Conservation (phyloP, 1,140 invertebrate genomes). For the Drosophila leontia region DNA sequence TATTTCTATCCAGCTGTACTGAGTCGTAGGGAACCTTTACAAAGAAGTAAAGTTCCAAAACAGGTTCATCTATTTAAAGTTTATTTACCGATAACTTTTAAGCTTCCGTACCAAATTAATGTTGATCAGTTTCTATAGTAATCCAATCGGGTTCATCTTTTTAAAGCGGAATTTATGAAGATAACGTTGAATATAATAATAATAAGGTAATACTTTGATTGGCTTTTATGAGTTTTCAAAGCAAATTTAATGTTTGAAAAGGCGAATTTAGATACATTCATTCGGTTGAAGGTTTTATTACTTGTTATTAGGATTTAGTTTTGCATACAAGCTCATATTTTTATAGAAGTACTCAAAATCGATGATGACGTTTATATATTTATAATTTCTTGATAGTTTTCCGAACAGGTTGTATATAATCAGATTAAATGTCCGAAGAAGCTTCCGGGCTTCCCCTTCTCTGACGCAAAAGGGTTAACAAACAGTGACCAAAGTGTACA, state of each 20-base stretch:
- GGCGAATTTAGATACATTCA: conserved; percentile 1
- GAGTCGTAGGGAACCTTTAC: not conserved
- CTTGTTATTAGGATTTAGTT: conserved; percentile 7
- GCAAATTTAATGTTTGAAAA: conserved; percentile 1
- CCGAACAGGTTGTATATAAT: conserved; percentile 28
- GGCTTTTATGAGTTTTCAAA: conserved; percentile 12
- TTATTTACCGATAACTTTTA: not conserved
- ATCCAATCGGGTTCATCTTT: conserved; percentile 12
- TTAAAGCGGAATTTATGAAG: conserved; percentile 9
- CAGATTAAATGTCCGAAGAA: conserved; percentile 16
- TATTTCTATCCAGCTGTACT: too few relatives aligned
- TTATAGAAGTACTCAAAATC: conserved; percentile 1
- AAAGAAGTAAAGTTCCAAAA: not conserved
- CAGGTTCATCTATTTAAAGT: conserved; percentile 10
- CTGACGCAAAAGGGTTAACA: conserved; percentile 14
- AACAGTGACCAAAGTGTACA: not conserved
- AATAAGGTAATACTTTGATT: conserved; percentile 14
- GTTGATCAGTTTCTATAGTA: conserved; percentile 1
- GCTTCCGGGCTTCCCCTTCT: conserved; percentile 31
- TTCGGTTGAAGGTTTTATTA: conserved; percentile 11
- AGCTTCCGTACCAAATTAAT: conserved; percentile 12
- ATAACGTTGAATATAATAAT: conserved; percentile 7
- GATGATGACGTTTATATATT: conserved; percentile 9
- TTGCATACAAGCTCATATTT: conserved; percentile 9
- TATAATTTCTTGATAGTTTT: conserved; percentile 6